Base-by-base conservation (phyloP, 2,113 vertebrate species). In the Lophius piscatorius region DNA sequence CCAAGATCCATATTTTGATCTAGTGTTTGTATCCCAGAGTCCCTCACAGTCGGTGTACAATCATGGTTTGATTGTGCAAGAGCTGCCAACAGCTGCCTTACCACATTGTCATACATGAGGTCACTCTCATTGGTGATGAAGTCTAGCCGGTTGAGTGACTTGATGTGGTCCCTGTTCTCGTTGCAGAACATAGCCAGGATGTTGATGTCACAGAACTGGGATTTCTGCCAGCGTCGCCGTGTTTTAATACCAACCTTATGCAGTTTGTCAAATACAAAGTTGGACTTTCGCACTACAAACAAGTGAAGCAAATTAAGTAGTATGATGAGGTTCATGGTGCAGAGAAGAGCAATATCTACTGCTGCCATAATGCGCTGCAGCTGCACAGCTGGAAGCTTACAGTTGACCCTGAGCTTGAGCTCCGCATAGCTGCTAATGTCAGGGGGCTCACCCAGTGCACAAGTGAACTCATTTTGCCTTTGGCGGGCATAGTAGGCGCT, bases 131-230 rank as follows among this genome's bases (percentile, higher is more conserved):
- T 98, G 33, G 97, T 99, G 74, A 99, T 99, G 64, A 99, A 99
- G 89, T 99, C 97, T 84, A 99, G 91, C 10, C 97, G 92, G 87
- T 99, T 99, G 54, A 99, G 85, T 0, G 96, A 98, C 88, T 99
- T 99, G 86, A 99, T 99, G 83, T 99, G 97, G 91, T 99, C 97
- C 11, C 97, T 91, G 82, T 99, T 99, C 90, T 99, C 97, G 14
- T 99, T 94, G 81, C 97, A 99, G 85, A 99, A 99, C 97, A 99
- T 95, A 33, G 97, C 97, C 78, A 99, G 89, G 85, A 99, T 99
- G 88, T 99, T 99, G 76, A 99, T 99, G 81, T 99, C 97, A 4
- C 97, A 99, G 90, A 99, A 99, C 88, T 95, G 97, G 0, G 97
- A 99, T 84, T 98, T 97, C 82, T 95, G 97, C 97, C 96, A 99